Base-by-base conservation (phyloP, 2,888 invertebrate genomes). In the Aplocera efformata region DNA sequence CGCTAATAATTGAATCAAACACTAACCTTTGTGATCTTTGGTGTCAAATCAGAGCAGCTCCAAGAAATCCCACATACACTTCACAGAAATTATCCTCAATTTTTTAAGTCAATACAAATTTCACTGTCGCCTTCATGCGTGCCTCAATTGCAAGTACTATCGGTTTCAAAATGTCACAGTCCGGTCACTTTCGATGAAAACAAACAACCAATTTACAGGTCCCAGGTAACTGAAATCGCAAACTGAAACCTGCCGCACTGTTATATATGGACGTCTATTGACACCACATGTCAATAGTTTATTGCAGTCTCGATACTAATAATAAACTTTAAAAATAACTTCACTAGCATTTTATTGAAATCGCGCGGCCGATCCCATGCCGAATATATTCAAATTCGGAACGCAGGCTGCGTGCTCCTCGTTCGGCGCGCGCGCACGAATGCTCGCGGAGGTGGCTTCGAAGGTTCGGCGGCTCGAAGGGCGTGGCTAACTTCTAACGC, bases 341-440 rank as follows among this genome's bases (percentile, higher is more conserved):
- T 26, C 71, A 70, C 70, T 67, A 60, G 69, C 62, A 72, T 70
- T 58, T 67, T 55, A 56, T 51, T 51, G 63, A 63, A 64, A 64
- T 66, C 73, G 71, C 72, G 72, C 70, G 71, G 58, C 62, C 75
- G 74, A 72, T 67, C 67, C 67, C 81, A 76, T 77, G 69, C 41
- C 56, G 56, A 53, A 61, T 58, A 52, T 70, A 56, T 55, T 67
- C 60, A 63, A 66, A 67, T 51, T 61, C 63, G 53, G 50, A 57
- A 60, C 66, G 58, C 72, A 51, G 60, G 50, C 61, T 70, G 74
- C 85, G 84, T 83, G 78, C 68, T 57, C 50, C 70, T 70, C 60
- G 62, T 56, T 60, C 80, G 79, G 83, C 84, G 86, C 83, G 74
- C 77, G 85, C 86, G 86, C 84, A 82, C 84, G 80, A 88, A 86